Conservation (phyloP, 2,113 vertebrate genomes). For the Zeus faber region DNA sequence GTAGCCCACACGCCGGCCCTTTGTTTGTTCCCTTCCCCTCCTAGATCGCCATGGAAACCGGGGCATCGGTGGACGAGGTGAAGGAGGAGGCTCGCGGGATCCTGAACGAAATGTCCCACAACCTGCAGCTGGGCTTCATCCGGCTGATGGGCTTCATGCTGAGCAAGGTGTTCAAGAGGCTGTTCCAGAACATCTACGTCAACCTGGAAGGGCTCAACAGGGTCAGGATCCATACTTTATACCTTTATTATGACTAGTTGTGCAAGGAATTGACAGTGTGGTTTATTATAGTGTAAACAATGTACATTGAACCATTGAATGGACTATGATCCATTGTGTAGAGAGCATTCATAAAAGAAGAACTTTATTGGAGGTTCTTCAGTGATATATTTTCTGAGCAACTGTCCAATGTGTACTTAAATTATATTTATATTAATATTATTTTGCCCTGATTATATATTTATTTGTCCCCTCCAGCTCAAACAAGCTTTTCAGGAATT, state of each 20-base stretch:
- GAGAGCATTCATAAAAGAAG: too few species aligned
- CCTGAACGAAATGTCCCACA: constrained; percentile 92
- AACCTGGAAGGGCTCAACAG: constrained; percentile 91
- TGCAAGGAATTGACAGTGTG: too few species aligned
- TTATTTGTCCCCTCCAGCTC: constrained; percentile 66
- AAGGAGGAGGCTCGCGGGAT: constrained; percentile 79
- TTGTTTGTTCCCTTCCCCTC: background rate
- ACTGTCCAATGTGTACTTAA: too few species aligned
- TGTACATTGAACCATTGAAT: too few species aligned
- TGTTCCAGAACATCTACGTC: constrained; percentile 85
- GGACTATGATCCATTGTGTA: too few species aligned
- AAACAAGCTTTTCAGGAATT: constrained; percentile 84
- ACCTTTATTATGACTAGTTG: too few species aligned
- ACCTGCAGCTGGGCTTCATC: constrained; percentile 83
- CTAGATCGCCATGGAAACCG: constrained; percentile 83
- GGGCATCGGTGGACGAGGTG: constrained; percentile 77
- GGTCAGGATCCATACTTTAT: constrained; percentile 59
- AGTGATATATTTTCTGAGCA: too few species aligned
- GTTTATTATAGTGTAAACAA: too few species aligned
- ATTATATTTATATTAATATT: background rate
- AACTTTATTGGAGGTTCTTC: too few species aligned
- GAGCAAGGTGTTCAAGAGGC: constrained; percentile 87
- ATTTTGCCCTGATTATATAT: background rate
- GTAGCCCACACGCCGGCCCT: background rate
- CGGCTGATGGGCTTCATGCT: constrained; percentile 85